A percentile compares a stretch with the other conserved stretches of the same genome.
Evolutionary conservation across 2,113 vertebrate species (phyloP).

Genomic region (Lepus timidus): DNA sequence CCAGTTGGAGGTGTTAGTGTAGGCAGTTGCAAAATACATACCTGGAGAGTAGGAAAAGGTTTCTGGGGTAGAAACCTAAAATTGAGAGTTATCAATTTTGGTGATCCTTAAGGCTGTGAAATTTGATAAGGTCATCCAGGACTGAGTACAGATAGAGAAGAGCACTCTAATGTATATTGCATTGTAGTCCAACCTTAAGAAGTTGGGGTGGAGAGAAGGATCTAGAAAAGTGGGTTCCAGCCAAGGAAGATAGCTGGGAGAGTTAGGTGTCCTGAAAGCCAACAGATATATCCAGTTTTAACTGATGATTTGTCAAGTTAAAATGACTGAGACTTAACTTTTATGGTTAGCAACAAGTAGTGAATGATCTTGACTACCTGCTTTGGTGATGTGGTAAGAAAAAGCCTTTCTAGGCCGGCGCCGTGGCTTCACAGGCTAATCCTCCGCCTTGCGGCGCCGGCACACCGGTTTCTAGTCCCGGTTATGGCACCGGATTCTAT

Average conservation of each 20-base stretch:
- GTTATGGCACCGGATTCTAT: no score
- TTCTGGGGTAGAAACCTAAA: conserved; percentile 4
- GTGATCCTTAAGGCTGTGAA: background rate
- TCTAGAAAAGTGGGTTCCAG: background rate
- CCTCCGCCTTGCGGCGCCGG: no score
- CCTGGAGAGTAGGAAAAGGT: background rate
- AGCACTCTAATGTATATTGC: background rate
- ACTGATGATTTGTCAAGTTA: background rate
- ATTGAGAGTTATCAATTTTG: background rate
- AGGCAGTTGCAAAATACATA: background rate
- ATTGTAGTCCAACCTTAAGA: background rate
- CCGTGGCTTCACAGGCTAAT: no score
- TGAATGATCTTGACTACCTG: background rate
- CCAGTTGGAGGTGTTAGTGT: background rate
- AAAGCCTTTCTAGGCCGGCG: background rate
- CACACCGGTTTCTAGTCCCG: no score
- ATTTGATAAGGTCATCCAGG: background rate
- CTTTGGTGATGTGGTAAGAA: background rate
- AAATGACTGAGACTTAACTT: background rate
- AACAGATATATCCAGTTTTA: conserved; percentile 7
- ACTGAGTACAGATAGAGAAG: background rate
- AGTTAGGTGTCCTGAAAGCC: background rate
- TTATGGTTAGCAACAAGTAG: background rate
- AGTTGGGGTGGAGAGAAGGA: background rate
- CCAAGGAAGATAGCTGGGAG: conserved; percentile 9